These are phyloP conservation scores for Apamea anceps DNA, from an alignment of 2,888 invertebrate species.

Conservation along the genomic window DNA sequence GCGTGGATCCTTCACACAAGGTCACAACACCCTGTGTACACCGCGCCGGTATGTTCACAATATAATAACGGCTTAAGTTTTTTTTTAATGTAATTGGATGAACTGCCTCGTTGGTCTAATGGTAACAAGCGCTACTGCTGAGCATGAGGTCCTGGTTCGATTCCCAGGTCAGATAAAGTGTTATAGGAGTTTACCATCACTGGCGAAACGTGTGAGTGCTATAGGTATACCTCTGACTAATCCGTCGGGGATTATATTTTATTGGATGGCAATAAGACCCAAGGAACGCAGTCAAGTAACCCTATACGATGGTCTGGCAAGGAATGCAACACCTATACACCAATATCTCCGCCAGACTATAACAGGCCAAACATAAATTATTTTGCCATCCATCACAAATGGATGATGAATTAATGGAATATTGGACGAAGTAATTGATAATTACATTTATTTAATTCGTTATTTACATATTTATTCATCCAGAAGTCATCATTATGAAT, in stretches of 20 bases:
- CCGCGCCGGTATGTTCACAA: constrained; percentile 38
- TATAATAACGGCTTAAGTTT: constrained; percentile 35
- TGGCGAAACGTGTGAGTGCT: neutral
- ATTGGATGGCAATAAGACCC: neutral
- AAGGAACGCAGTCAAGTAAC: neutral
- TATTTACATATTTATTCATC: neutral
- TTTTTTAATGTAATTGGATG: neutral
- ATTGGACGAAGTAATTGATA: neutral
- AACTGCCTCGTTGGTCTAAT: neutral
- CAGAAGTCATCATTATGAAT: too few relatives aligned
- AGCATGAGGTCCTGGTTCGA: neutral
- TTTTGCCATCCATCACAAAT: too few relatives aligned
- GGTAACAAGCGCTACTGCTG: neutral
- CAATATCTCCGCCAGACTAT: neutral
- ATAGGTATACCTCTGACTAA: neutral
- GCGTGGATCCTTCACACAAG: constrained; percentile 66
- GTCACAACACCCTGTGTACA: constrained; percentile 57
- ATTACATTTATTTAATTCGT: neutral
- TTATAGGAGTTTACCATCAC: neutral
- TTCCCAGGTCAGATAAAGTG: neutral
- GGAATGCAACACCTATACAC: neutral
- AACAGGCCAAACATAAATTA: neutral
- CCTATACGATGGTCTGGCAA: neutral
- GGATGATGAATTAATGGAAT: neutral
- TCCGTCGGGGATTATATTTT: neutral